Base-by-base conservation (phyloP, 2,888 invertebrate genomes). In the Odontocolon sp. region DNA sequence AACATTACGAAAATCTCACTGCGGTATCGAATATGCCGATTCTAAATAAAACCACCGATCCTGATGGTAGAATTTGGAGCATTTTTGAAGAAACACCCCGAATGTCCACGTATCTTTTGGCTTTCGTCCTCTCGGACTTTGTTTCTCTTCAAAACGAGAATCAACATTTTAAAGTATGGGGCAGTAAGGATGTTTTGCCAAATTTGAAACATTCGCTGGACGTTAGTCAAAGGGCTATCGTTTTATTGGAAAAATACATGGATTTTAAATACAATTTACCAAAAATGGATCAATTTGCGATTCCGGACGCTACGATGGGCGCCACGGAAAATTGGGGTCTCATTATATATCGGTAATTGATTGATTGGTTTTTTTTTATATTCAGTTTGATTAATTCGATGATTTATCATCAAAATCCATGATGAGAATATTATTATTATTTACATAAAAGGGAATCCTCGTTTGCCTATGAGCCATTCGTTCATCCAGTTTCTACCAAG, bases 241-340 rank as follows among this genome's bases (percentile, higher is more conserved):
- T 92, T 59, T 95, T 94, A 82, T 92, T 95, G 70, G 96, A 96
- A 85, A 92, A 94, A 2, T 97, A 94, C 85, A 97, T 97, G 85
- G 93, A 94, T 84, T 94, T 96, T 31, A 92, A 94, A 45, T 97
- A 95, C 86, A 96, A 96, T 0, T 86, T 97, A 78, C 95, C 96
- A 0, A 97, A 97, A 91, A 94, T 96, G 52, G 97, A 97, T 88
- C 96, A 0, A 64, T 81, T 31, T 40, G 78, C 67, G 16, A 91
- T 97, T 79, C 97, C 97, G 0, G 96, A 97, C 88, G 97, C 97
- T 88, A 94, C 94, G 74, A 95, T 96, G 4, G 96, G 95, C 0
- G 96, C 96, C 1, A 97, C 97, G 96, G 97, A 97, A 89, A 97
- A 97, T 88, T 97, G 97, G 97, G 97, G 97, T 3, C 90, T 97